Evolutionary conservation across 2,797 vertebrate genomes (phyloP), one percentile per base, ranked within the genome.

Genomic region (Alectoris magna): DNA sequence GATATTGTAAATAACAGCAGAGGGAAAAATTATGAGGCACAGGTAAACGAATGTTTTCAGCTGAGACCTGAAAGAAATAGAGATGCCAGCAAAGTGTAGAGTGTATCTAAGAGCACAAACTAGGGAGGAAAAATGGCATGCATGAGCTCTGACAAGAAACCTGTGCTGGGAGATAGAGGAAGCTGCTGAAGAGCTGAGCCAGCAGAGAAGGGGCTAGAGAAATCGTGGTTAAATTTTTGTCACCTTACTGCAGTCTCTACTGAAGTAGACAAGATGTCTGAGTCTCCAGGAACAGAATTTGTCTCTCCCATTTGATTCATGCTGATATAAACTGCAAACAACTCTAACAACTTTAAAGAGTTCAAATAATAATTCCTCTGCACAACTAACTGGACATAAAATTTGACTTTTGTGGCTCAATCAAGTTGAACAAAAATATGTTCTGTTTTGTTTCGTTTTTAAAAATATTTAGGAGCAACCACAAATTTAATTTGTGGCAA

Each of bases 31-130:
- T 74, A 91, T 79, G 71, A 84, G 12, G 24, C 44, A 70, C 18
- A 76, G 59, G 64, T 91, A 88, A 94, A 94, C 17, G 49, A 95
- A 36, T 55, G 23, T 80, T 94, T 90, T 90, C 83, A 94, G 23
- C 24, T 23, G 70, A 91, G 77, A 82, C 29, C 21, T 62, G 44
- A 88, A 88, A 91, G 77, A 90, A 90, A 90, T 49, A 84, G 88
- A 86, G 68, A 84, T 3, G 8, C 60, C 71, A 84, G 36, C 48
- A 90, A 93, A 75, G 53, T 64, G 78, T 3, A 60, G 73, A 51
- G 46, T 88, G 26, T 53, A 79, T 63, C 39, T 82, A 86, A 84
- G 9, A 84, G 48, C 31, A 78, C 46, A 81, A 84, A 26, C 48
- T 77, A 51, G 64, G 73, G 51, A 93, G 17, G 17, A 91, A 84